A percentile compares a stretch with the other conserved stretches of the same genome.
Conservation (phyloP, 2,113 vertebrate genomes). For the Callopanchax toddi region DNA sequence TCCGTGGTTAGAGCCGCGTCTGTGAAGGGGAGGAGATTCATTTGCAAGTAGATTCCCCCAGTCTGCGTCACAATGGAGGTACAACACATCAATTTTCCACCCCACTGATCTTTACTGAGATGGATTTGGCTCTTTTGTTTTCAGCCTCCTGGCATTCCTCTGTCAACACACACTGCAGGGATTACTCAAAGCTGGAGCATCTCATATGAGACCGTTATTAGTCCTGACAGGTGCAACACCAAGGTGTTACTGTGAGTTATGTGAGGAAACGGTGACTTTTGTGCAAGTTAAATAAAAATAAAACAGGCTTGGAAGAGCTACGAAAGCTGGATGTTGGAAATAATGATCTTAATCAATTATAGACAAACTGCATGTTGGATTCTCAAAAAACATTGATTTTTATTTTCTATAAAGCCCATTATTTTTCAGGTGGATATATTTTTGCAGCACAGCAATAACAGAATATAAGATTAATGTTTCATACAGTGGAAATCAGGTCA, state of each 20-base stretch:
- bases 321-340: too few relatives aligned
- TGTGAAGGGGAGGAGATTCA: slow-evolving; percentile 18
- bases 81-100: slow-evolving; percentile 15
- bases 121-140: slow-evolving; percentile 20
- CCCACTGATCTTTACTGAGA: slow-evolving; percentile 41
- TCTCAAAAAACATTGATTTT: slow-evolving; percentile 2
- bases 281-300: neutral
- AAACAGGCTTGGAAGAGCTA: neutral
- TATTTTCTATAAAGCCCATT: neutral
- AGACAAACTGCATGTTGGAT: too few relatives aligned
- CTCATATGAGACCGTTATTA: neutral
- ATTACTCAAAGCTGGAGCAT: slow-evolving; percentile 4
- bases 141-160: neutral
- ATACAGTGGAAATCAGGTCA: neutral
- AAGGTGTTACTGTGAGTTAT: neutral
- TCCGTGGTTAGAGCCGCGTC: neutral
- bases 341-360: too few relatives aligned
- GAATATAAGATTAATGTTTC: neutral
- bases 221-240: neutral
- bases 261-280: neutral
- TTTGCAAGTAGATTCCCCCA: slow-evolving; percentile 37
- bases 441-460: neutral
- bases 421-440: neutral
- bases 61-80: slow-evolving; percentile 31
- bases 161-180: slow-evolving; percentile 3